Percentiles rank a stretch among this genome's conserved stretches.
Evolutionary conservation across 2,797 vertebrate genomes (phyloP).

Genomic region (Falco naumanni): DNA sequence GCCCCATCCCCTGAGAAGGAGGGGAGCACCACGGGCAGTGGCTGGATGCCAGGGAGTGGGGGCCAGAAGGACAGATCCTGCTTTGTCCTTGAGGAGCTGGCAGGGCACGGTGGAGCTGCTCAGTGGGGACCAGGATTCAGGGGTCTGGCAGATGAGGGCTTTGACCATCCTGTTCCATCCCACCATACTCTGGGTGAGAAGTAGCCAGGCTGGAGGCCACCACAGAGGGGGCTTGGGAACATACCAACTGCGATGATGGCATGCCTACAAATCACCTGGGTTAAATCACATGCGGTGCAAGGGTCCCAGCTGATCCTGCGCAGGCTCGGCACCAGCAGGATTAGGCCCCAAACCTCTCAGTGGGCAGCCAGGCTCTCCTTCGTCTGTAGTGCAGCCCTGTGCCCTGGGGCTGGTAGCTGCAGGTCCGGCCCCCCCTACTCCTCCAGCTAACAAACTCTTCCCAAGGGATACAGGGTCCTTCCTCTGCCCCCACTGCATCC

Average conservation of each 20-base stretch:
- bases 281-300: not conserved
- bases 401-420: not conserved
- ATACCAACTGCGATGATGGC: fast-evolving
- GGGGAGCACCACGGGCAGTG: not conserved
- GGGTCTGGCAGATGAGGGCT: not conserved
- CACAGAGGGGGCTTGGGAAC: not conserved
- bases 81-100: not conserved
- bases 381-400: not conserved
- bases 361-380: not conserved
- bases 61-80: not conserved
- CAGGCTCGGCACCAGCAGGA: not conserved
- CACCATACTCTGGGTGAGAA: not conserved
- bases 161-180: not conserved
- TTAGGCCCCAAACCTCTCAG: not conserved
- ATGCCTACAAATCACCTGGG: not conserved
- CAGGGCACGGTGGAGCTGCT: not conserved
- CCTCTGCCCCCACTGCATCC: not conserved
- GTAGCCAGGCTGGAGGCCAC: not conserved
- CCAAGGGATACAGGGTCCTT: not conserved
- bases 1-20: not conserved
- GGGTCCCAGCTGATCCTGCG: not conserved
- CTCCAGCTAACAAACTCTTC: not conserved
- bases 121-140: fast-evolving
- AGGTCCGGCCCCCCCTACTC: not conserved
- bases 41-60: not conserved